Conservation (phyloP, 2,797 vertebrate species). For the Eptatretus atami region DNA sequence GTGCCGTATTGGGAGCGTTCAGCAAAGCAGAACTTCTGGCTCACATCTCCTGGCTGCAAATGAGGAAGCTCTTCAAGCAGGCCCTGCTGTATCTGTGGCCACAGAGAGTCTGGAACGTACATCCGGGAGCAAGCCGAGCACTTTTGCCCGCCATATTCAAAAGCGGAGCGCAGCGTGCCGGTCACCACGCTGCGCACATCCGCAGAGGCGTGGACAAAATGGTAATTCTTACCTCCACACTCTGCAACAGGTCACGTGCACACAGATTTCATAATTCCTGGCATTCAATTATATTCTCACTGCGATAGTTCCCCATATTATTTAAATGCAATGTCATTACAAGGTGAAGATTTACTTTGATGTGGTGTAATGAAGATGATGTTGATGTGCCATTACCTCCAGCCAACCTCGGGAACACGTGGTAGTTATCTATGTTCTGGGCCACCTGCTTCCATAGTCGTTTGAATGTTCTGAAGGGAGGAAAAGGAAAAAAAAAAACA, state of each 20-base stretch:
- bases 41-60: conserved; percentile 29
- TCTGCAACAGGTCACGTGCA: conserved; percentile 18
- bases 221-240: conserved; percentile 88
- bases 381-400: conserved; percentile 26
- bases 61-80: conserved; percentile 27
- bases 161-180: conserved; percentile 56
- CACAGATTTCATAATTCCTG: too few relatives aligned
- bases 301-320: too few relatives aligned
- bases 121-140: conserved; percentile 79
- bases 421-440: conserved; percentile 48
- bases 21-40: conserved; percentile 11
- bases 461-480: conserved; percentile 41
- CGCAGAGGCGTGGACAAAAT: conserved; percentile 51
- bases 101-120: conserved; percentile 38
- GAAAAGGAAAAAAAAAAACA: not conserved
- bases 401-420: conserved; percentile 42
- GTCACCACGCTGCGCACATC: conserved; percentile 37
- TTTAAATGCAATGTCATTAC: too few relatives aligned
- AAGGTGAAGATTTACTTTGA: too few relatives aligned
- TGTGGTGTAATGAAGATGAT: too few relatives aligned
- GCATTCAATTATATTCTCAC: too few relatives aligned
- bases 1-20: conserved; percentile 7
- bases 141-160: conserved; percentile 72
- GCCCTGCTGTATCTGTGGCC: conserved; percentile 37
- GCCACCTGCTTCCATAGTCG: conserved; percentile 65